These are phyloP conservation scores for Archilochus colubris DNA, from an alignment of 2,113 vertebrate genomes.

Conservation along the genomic window DNA sequence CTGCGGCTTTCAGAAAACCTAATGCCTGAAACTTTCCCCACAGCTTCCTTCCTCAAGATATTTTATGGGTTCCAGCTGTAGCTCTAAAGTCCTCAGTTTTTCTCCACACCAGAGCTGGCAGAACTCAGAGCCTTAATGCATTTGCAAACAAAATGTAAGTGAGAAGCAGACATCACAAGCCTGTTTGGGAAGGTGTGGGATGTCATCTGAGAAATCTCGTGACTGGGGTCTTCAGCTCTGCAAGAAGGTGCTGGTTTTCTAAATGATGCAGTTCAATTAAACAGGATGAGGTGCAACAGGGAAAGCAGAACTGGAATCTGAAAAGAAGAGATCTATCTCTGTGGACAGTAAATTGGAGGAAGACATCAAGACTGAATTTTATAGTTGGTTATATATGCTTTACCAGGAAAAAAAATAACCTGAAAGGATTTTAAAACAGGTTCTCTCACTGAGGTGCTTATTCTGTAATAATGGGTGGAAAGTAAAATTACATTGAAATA, in stretches of 20 bases:
- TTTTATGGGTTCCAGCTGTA: background rate
- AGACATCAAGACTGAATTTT: background rate
- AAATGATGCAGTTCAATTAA: background rate
- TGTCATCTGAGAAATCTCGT: background rate
- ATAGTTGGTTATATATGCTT: background rate
- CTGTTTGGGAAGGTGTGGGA: background rate
- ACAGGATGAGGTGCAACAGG: background rate
- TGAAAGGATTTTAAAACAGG: background rate
- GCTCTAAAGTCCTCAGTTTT: background rate
- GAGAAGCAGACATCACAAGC: background rate
- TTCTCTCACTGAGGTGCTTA: background rate
- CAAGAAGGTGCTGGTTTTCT: background rate
- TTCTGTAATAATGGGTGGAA: background rate
- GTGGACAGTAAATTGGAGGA: background rate
- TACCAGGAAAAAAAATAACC: background rate
- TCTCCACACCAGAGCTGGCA: background rate
- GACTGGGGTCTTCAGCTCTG: background rate
- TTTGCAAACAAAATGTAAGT: background rate
- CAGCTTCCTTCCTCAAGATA: background rate
- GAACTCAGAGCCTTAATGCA: background rate
- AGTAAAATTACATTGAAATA: background rate
- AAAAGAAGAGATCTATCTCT: background rate
- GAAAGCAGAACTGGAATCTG: background rate
- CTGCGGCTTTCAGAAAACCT: background rate
- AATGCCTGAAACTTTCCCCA: background rate